These are phyloP conservation scores for Mactra quadrangularis DNA, from an alignment of 1,140 invertebrate genomes.

Conservation along the genomic window DNA sequence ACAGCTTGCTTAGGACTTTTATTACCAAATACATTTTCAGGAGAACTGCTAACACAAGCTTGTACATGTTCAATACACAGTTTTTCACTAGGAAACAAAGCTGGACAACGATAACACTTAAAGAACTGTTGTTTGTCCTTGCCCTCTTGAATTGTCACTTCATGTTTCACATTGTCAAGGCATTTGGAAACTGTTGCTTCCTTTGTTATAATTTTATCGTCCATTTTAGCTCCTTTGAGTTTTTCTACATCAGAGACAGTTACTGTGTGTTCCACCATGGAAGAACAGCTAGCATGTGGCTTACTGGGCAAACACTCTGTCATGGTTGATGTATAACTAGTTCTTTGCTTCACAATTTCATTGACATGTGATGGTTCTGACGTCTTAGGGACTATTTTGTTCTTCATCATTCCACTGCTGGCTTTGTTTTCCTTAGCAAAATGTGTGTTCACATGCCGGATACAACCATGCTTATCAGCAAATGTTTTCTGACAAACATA, in stretches of 20 bases:
- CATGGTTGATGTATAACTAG: too few species aligned
- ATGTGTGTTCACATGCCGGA: conserved; percentile 55
- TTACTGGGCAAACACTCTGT: too few species aligned
- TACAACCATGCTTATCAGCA: conserved; percentile 48
- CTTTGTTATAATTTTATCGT: background rate
- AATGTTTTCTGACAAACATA: conserved; percentile 57
- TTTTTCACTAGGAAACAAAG: conserved; percentile 33
- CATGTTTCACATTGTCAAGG: background rate
- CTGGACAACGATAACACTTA: conserved; percentile 44
- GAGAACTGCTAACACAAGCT: background rate
- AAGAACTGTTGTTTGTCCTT: conserved; percentile 25
- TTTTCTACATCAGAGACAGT: background rate
- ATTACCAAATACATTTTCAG: background rate
- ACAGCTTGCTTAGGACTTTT: background rate
- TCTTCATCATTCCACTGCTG: background rate
- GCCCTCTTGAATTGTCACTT: background rate
- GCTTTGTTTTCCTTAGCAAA: conserved; percentile 38
- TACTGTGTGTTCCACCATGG: background rate
- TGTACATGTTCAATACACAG: conserved; percentile 41
- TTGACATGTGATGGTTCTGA: background rate
- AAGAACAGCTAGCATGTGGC: background rate
- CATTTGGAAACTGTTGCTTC: background rate
- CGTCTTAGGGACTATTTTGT: background rate
- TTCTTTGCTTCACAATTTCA: background rate
- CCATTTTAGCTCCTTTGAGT: background rate